Percentiles rank a stretch among this genome's conserved stretches.
phyloP scores from a whole-genome alignment of 2,797 vertebrate genomes.

The Buceros bicornis region DNA sequence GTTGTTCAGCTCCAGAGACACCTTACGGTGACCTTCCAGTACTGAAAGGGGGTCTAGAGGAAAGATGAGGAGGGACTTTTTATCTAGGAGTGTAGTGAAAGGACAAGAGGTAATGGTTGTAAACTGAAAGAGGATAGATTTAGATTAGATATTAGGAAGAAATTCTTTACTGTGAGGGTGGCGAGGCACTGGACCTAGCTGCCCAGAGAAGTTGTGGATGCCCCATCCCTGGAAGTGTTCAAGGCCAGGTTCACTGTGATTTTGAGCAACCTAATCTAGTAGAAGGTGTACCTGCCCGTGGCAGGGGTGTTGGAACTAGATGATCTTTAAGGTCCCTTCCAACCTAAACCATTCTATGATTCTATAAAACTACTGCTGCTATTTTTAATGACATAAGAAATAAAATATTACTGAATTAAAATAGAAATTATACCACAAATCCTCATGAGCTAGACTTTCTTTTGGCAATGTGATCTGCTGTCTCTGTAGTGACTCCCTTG shows the following conservation, averaged over 20 bases:
- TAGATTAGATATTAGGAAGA: background rate
- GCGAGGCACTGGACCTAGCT: background rate
- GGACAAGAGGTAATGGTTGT: background rate
- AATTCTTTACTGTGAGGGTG: background rate
- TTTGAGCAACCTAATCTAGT: background rate
- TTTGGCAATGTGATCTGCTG: background rate
- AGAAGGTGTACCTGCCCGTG: background rate
- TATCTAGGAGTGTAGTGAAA: too few relatives aligned
- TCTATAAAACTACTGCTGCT: background rate
- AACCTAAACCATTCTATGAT: background rate
- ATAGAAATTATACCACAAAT: background rate
- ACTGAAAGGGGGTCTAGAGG: background rate
- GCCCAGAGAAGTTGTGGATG: background rate
- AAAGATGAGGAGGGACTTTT: background rate
- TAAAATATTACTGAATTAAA: background rate
- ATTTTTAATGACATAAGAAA: constrained; percentile 6
- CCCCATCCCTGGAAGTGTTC: background rate
- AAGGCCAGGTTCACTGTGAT: background rate
- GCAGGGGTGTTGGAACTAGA: background rate
- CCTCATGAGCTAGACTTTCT: background rate
- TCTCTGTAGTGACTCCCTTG: background rate
- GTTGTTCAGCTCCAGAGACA: background rate
- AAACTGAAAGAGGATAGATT: background rate
- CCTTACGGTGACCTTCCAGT: background rate
- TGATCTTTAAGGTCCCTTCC: background rate